Evolutionary conservation across 2,888 invertebrate genomes (phyloP).

Genomic region (Rhimphoctona megacephalus): DNA sequence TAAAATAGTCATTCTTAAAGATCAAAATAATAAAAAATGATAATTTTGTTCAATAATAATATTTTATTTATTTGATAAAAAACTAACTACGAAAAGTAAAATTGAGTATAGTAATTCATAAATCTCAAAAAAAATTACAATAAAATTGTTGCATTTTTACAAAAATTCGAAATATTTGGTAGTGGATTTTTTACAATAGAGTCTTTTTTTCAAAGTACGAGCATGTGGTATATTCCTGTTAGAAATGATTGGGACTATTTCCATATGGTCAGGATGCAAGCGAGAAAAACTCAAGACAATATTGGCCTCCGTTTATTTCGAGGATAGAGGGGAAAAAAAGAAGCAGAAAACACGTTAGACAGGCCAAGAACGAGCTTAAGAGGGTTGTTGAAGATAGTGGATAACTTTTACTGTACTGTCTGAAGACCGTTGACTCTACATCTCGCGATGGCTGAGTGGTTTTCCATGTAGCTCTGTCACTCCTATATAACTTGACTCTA

Average conservation of each 20-base stretch:
- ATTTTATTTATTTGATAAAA: too few species aligned
- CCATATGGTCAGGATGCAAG: conserved; percentile 13
- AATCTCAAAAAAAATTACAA: background rate
- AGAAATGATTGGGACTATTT: background rate
- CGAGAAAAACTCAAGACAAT: conserved; percentile 1
- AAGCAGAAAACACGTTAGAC: conserved; percentile 42
- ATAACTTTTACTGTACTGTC: conserved; percentile 37
- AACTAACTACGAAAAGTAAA: too few species aligned
- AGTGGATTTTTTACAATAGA: background rate
- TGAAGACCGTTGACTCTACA: conserved; percentile 39
- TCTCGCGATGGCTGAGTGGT: conserved; percentile 62
- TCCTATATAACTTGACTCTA: conserved; percentile 49
- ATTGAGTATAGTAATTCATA: background rate
- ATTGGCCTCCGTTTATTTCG: conserved; percentile 35
- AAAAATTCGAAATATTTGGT: background rate
- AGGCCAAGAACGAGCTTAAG: conserved; percentile 46
- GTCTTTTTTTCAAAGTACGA: too few species aligned
- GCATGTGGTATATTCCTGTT: background rate
- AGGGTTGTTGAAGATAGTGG: conserved; percentile 53
- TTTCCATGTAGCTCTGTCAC: conserved; percentile 64
- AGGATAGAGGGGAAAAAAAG: conserved; percentile 27
- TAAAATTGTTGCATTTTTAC: background rate
- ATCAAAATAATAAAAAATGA: too few species aligned
- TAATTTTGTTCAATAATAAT: too few species aligned
- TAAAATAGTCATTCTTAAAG: too few species aligned